These are phyloP conservation scores for Phainopepla nitens DNA, from an alignment of 2,113 vertebrate genomes.

Conservation along the genomic window DNA sequence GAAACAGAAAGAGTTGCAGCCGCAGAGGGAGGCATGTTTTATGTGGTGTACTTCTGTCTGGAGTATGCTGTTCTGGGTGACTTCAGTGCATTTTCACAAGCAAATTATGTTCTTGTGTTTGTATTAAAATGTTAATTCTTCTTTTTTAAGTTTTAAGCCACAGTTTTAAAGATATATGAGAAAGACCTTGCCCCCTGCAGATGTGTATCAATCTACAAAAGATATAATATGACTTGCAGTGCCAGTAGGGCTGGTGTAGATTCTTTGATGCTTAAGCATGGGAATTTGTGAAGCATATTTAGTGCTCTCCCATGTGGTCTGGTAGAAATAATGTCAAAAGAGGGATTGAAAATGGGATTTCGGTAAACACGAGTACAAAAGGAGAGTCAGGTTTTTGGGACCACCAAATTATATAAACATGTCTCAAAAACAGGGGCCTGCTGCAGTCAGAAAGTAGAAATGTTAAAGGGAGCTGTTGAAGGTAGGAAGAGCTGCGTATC, in stretches of 20 bases:
- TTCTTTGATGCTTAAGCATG: slow-evolving; percentile 32
- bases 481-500: not conserved
- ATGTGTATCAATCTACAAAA: slow-evolving; percentile 26
- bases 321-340: slow-evolving; percentile 23
- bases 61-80: slow-evolving; percentile 16
- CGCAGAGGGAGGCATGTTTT: not conserved
- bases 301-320: slow-evolving; percentile 41
- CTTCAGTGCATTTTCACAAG: not conserved
- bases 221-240: not conserved
- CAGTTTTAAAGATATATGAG: slow-evolving; percentile 40
- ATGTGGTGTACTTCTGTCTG: slow-evolving; percentile 32
- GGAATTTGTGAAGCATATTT: not conserved
- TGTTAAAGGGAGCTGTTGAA: not conserved
- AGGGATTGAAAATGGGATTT: not conserved
- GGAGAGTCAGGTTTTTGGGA: slow-evolving; percentile 5
- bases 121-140: slow-evolving; percentile 41
- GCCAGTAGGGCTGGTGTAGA: not conserved
- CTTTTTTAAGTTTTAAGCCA: slow-evolving; percentile 36
- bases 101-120: not conserved
- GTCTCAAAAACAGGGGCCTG: not conserved
- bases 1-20: not conserved
- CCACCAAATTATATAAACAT: not conserved
- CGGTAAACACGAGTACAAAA: slow-evolving; percentile 30
- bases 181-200: not conserved
- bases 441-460: not conserved